Evolutionary conservation across 2,797 vertebrate genomes (phyloP).

Genomic region (Epinephelus awoara): DNA sequence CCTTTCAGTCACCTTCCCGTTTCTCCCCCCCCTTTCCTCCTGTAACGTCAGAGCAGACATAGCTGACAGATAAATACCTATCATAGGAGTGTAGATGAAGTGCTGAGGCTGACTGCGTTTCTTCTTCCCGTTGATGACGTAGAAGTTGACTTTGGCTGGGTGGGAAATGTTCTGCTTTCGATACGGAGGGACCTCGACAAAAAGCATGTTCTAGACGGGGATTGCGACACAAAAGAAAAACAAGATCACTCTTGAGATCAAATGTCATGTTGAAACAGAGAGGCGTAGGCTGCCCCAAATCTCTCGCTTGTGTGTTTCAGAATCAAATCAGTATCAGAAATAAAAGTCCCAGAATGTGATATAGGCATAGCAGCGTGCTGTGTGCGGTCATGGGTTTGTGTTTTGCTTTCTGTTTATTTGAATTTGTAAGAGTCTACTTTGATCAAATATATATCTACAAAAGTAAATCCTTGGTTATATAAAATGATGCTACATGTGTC

Average conservation of each 20-base stretch:
- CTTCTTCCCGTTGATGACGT: conserved; percentile 95
- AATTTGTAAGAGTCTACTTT: background rate
- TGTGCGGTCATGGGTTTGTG: background rate
- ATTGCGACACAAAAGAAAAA: conserved; percentile 14
- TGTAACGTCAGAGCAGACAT: background rate
- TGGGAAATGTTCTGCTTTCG: conserved; percentile 88
- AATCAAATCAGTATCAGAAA: background rate
- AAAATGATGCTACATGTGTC: background rate
- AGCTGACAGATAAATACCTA: conserved; percentile 49
- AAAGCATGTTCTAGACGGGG: conserved; percentile 91
- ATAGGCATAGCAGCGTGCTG: background rate
- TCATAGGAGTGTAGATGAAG: conserved; percentile 92
- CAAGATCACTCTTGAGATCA: background rate
- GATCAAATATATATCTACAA: background rate
- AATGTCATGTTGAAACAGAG: background rate
- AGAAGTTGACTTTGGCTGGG: conserved; percentile 94
- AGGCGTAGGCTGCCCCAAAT: background rate
- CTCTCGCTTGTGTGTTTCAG: background rate
- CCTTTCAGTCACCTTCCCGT: background rate
- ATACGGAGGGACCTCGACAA: conserved; percentile 94
- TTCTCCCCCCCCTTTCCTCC: background rate
- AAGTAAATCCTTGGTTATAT: background rate
- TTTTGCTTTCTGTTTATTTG: conserved; percentile 26
- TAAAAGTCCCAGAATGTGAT: background rate
- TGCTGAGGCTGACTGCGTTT: conserved; percentile 95